Evolutionary conservation across 2,888 invertebrate species (phyloP).

Genomic region (Strigamia transsilvanica): DNA sequence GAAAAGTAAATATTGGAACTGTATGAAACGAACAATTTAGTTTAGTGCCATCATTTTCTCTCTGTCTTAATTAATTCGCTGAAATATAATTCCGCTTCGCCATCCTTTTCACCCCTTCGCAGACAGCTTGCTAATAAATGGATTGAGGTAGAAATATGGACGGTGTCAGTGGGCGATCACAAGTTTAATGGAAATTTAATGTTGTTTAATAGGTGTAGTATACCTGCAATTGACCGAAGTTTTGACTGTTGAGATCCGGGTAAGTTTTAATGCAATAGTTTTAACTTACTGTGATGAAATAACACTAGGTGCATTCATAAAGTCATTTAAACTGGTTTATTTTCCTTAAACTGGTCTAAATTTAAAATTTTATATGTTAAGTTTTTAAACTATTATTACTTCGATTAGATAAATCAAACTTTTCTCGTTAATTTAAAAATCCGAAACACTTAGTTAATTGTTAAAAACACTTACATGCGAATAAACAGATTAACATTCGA

Average conservation of each 20-base stretch:
- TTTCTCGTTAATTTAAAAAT: not conserved
- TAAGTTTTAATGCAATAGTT: not conserved
- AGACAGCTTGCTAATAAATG: constrained; percentile 22
- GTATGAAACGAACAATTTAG: not conserved
- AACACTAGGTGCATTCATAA: too few relatives aligned
- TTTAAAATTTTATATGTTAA: too few relatives aligned
- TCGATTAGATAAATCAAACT: not conserved
- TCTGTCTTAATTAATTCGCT: constrained; percentile 23
- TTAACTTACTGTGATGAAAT: not conserved
- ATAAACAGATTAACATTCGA: not conserved
- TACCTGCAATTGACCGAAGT: not conserved
- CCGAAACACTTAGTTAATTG: not conserved
- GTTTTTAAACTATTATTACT: too few relatives aligned
- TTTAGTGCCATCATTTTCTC: not conserved
- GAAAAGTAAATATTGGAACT: constrained; percentile 18
- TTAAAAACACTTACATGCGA: not conserved
- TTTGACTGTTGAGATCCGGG: not conserved
- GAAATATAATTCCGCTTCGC: not conserved
- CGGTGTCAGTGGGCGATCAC: not conserved
- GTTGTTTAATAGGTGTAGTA: constrained; percentile 1
- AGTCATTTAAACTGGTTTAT: too few relatives aligned
- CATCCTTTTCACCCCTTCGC: not conserved
- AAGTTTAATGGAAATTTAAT: constrained; percentile 27
- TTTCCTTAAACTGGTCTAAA: too few relatives aligned
- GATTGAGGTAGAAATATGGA: not conserved